Evolutionary conservation across 2,888 invertebrate species (phyloP).

Genomic region (Aplocera efformata): DNA sequence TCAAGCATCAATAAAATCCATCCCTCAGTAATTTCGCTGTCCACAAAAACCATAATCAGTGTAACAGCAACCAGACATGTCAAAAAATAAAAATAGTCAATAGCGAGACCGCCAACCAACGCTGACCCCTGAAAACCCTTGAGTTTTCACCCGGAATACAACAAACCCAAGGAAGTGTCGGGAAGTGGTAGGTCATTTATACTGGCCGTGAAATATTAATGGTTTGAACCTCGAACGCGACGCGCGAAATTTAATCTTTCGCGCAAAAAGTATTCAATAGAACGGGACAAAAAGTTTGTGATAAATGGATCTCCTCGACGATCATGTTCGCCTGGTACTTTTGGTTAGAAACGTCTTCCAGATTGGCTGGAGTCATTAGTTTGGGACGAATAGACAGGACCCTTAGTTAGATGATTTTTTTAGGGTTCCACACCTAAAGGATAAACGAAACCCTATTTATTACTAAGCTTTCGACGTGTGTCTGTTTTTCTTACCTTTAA

Average conservation of each 20-base stretch:
- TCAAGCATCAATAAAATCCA: slow-evolving; percentile 58
- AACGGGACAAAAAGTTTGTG: slow-evolving; percentile 69
- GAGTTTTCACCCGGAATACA: slow-evolving; percentile 9
- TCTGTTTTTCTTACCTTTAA: no score
- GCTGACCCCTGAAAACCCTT: slow-evolving; percentile 27
- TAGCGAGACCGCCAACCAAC: slow-evolving; percentile 52
- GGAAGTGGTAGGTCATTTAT: slow-evolving; percentile 38
- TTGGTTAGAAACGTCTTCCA: slow-evolving; percentile 34
- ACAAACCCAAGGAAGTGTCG: slow-evolving; percentile 1
- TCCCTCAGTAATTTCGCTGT: slow-evolving; percentile 44
- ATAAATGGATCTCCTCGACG: slow-evolving; percentile 64
- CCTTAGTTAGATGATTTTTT: no score
- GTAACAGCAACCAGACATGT: slow-evolving; percentile 69
- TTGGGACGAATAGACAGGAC: slow-evolving; percentile 14
- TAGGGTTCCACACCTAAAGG: no score
- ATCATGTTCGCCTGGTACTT: slow-evolving; percentile 49
- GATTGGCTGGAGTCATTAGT: slow-evolving; percentile 32
- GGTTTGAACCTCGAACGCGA: slow-evolving; percentile 64
- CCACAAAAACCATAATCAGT: slow-evolving; percentile 73
- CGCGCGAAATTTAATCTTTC: slow-evolving; percentile 76
- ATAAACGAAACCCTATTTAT: no score
- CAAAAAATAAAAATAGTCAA: slow-evolving; percentile 56
- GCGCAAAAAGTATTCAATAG: slow-evolving; percentile 76
- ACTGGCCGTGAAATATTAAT: slow-evolving; percentile 64
- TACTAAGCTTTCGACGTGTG: no score